Conservation (phyloP, 2,888 invertebrate species). For the Balanococcus diminutus region DNA sequence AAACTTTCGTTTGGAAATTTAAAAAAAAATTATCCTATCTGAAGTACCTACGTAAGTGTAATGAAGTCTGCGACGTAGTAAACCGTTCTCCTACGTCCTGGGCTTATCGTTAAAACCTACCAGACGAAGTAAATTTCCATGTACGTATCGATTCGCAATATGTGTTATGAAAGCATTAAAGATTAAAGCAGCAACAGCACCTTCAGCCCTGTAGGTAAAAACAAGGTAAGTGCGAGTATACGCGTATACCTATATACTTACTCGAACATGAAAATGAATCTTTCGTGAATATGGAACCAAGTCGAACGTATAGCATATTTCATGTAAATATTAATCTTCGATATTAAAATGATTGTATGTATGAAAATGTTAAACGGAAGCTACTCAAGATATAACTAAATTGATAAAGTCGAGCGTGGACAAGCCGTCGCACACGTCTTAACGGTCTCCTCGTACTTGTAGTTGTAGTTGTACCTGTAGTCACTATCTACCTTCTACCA, state of each 20-base stretch:
- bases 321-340: conserved; percentile 27
- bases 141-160: not conserved
- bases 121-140: not conserved
- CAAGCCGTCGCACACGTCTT: conserved; percentile 25
- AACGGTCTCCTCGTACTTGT: not conserved
- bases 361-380: conserved; percentile 13
- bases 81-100: not conserved
- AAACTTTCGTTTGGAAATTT: not conserved
- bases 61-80: not conserved
- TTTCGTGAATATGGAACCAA: not conserved
- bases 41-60: not conserved
- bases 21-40: not conserved
- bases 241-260: not conserved
- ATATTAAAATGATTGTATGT: not conserved
- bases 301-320: not conserved
- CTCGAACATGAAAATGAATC: not conserved
- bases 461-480: not conserved
- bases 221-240: no score
- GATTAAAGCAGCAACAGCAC: not conserved
- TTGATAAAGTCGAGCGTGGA: not conserved
- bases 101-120: not conserved
- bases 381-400: conserved; percentile 21
- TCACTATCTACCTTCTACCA: not conserved
- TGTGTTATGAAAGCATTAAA: not conserved
- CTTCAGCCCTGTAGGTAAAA: no score